Percentiles rank a stretch among this genome's conserved stretches.
Evolutionary conservation across 2,888 invertebrate species (phyloP).

Genomic region (Lasioglossum oenotherae): DNA sequence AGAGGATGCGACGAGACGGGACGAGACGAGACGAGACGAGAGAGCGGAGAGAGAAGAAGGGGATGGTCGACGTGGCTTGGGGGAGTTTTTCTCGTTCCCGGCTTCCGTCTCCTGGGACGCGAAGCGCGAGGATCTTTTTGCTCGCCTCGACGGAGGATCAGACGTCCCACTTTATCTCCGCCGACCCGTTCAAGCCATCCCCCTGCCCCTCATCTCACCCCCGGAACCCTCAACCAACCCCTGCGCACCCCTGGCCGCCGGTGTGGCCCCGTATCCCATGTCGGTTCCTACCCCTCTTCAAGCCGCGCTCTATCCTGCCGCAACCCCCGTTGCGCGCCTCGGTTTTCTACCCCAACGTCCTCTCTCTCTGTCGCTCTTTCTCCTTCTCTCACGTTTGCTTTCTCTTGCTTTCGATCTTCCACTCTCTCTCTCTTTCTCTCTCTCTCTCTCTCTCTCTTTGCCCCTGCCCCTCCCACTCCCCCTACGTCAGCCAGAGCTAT

Average conservation of each 20-base stretch:
- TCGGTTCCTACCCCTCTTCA: constrained; percentile 81
- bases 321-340: constrained; percentile 77
- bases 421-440: not conserved
- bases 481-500: constrained; percentile 74
- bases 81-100: constrained; percentile 82
- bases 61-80: constrained; percentile 84
- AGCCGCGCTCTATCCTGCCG: constrained; percentile 84
- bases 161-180: constrained; percentile 84
- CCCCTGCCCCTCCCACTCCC: constrained; percentile 64
- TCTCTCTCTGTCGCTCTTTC: constrained; percentile 49
- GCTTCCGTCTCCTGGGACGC: constrained; percentile 83
- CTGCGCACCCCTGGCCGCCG: constrained; percentile 83
- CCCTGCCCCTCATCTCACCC: constrained; percentile 84
- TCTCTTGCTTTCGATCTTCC: not conserved
- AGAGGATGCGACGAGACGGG: not conserved
- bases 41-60: constrained; percentile 78
- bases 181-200: constrained; percentile 82
- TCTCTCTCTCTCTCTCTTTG: not conserved
- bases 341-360: constrained; percentile 83
- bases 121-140: constrained; percentile 83
- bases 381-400: not conserved
- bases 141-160: constrained; percentile 84
- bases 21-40: not conserved
- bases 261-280: constrained; percentile 81
- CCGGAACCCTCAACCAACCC: constrained; percentile 73